A percentile compares a stretch with the other conserved stretches of the same genome.
Evolutionary conservation across 2,797 vertebrate genomes (phyloP).

Genomic region (Pantherophis vulpinus): DNA sequence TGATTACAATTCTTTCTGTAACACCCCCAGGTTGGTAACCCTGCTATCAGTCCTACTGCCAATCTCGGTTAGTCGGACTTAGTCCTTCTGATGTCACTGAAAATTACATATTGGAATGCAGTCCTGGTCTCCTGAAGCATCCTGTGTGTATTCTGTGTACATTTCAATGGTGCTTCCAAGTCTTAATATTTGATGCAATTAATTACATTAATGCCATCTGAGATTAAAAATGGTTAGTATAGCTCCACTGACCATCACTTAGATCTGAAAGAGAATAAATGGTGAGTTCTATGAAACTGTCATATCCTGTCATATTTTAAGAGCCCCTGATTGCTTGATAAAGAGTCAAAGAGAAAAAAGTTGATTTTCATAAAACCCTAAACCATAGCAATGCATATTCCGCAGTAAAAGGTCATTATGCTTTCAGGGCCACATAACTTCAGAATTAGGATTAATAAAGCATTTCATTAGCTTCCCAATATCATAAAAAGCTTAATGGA

Average conservation of each 20-base stretch:
- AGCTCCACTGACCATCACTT: background rate
- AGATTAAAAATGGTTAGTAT: background rate
- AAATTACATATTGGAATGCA: background rate
- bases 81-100: background rate
- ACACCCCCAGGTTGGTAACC: background rate
- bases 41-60: background rate
- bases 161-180: background rate
- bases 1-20: background rate
- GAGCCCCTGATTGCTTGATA: background rate
- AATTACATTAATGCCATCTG: background rate
- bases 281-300: background rate
- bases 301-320: constrained; percentile 2
- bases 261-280: constrained; percentile 1
- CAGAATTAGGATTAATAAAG: background rate
- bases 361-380: background rate
- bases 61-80: background rate
- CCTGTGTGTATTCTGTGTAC: background rate
- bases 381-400: rapidly evolving
- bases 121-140: background rate
- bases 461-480: too few species aligned
- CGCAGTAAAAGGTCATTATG: background rate
- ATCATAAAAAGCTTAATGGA: background rate
- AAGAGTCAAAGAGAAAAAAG: constrained; percentile 15
- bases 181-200: background rate
- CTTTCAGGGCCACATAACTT: background rate